Conservation (phyloP, 2,888 invertebrate species). For the Dysmachus trigonus region DNA sequence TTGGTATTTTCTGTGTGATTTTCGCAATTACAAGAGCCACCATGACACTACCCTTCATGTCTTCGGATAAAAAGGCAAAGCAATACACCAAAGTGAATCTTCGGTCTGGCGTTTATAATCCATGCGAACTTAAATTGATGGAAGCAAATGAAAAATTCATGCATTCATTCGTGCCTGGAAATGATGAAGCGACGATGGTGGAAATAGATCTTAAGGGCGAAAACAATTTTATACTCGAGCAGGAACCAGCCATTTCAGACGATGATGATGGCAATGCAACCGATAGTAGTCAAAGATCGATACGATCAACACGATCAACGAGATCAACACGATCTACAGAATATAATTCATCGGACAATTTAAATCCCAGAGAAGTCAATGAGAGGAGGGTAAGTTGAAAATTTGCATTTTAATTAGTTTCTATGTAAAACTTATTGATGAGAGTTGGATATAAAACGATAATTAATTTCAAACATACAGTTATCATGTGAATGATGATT, state of each 20-base stretch:
- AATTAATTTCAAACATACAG: background rate
- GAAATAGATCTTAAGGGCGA: conserved; percentile 47
- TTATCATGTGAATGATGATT: background rate
- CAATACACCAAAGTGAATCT: conserved; percentile 58
- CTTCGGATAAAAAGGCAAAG: conserved; percentile 51
- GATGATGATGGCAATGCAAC: conserved; percentile 55
- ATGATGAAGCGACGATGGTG: conserved; percentile 43
- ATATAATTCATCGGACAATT: background rate
- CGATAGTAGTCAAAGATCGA: conserved; percentile 53
- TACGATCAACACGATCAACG: conserved; percentile 49
- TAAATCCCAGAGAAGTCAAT: conserved; percentile 49
- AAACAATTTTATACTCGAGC: conserved; percentile 56
- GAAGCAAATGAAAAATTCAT: conserved; percentile 53
- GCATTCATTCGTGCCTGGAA: conserved; percentile 50
- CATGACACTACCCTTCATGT: conserved; percentile 57
- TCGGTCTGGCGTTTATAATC: conserved; percentile 56
- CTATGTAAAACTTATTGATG: background rate
- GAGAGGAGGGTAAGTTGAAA: conserved; percentile 37
- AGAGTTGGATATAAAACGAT: background rate
- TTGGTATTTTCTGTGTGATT: conserved; percentile 57
- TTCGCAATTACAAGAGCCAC: conserved; percentile 61
- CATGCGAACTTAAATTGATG: conserved; percentile 59
- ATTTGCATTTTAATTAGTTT: background rate
- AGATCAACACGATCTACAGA: background rate
- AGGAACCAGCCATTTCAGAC: conserved; percentile 57